A percentile compares a stretch with the other conserved stretches of the same genome.
phyloP scores from a whole-genome alignment of 2,113 vertebrate genomes.

The Odocoileus hemionus region DNA sequence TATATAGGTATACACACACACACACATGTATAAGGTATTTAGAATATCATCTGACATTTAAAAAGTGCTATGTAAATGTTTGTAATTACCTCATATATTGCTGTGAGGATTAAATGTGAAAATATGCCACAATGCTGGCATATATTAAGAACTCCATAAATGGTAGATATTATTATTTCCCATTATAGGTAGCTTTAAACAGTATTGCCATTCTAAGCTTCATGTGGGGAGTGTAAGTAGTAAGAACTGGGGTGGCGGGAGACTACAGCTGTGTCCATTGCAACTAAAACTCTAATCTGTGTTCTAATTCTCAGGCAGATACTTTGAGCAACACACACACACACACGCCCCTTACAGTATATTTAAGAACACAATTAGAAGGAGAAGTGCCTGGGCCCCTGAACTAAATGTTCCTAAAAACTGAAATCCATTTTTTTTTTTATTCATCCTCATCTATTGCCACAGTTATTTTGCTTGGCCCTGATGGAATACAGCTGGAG shows the following conservation, averaged over 20 bases:
- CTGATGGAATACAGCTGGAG: neutral
- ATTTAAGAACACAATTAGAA: neutral
- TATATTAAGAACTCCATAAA: neutral
- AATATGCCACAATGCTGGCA: neutral
- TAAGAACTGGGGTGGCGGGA: neutral
- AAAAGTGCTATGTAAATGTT: neutral
- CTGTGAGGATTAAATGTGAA: neutral
- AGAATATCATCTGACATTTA: neutral
- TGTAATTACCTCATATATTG: neutral
- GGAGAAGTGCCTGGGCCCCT: neutral
- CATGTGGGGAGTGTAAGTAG: neutral
- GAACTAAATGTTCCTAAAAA: neutral
- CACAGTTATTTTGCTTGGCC: neutral
- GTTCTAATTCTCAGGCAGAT: conserved; percentile 2
- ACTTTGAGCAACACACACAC: neutral
- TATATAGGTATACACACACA: neutral
- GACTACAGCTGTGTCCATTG: neutral
- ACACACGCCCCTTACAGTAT: neutral
- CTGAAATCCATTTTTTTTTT: neutral
- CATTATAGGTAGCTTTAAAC: neutral
- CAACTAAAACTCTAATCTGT: neutral
- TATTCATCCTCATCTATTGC: neutral
- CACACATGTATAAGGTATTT: neutral
- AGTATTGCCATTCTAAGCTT: neutral
- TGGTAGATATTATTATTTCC: neutral